Evolutionary conservation across 2,113 vertebrate genomes (phyloP).

Genomic region (Clupea harengus): DNA sequence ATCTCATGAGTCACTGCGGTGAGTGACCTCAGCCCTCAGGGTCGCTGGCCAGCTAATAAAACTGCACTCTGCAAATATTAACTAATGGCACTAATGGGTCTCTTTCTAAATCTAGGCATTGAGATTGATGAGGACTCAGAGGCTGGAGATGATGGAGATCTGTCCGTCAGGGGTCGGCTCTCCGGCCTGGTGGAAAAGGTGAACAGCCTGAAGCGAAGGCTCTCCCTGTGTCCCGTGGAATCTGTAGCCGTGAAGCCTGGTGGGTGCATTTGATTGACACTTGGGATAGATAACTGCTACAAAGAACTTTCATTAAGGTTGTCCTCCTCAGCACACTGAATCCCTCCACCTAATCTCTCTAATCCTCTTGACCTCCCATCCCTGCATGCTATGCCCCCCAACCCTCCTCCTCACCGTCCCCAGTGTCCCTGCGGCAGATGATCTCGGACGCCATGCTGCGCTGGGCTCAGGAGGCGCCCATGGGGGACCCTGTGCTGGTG

Average conservation of each 20-base stretch:
- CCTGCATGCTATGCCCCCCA: not conserved
- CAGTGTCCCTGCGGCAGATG: constrained; percentile 85
- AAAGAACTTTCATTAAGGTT: not conserved
- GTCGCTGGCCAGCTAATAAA: not conserved
- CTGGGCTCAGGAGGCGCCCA: constrained; percentile 88
- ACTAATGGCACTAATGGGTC: not conserved
- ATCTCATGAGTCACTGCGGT: constrained; percentile 88
- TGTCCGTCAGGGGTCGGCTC: constrained; percentile 78
- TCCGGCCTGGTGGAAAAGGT: constrained; percentile 79
- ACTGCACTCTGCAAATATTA: not conserved
- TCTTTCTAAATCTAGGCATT: constrained; percentile 70
- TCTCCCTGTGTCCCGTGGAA: constrained; percentile 67
- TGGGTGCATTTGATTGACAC: constrained; percentile 61
- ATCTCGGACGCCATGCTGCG: constrained; percentile 88
- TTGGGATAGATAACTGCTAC: not conserved
- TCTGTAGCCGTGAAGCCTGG: constrained; percentile 70
- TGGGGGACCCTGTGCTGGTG: constrained; percentile 84
- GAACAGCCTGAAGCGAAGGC: constrained; percentile 74
- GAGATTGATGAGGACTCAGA: constrained; percentile 76
- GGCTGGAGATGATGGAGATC: constrained; percentile 72
- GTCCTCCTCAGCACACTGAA: not conserved
- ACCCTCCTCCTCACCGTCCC: not conserved
- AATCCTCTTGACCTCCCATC: not conserved
- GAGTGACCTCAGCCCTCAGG: constrained; percentile 16
- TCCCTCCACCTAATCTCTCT: not conserved